Evolutionary conservation across 2,113 vertebrate species (phyloP).

Genomic region (Athene cunicularia): DNA sequence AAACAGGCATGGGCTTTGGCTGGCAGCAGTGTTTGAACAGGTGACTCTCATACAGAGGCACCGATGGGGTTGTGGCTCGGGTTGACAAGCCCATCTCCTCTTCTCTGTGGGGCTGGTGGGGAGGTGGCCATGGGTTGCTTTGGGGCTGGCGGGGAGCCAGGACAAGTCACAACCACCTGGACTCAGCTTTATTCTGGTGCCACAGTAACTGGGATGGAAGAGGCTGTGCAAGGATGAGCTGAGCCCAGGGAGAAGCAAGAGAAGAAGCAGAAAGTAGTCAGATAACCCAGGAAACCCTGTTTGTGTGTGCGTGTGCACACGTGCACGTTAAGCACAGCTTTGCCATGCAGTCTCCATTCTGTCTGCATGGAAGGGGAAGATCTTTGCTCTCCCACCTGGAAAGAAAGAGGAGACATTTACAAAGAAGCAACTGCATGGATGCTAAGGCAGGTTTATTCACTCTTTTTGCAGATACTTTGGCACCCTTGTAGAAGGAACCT

Average conservation of each 20-base stretch:
- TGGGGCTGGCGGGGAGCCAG: background rate
- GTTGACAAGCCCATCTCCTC: background rate
- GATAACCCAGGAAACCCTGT: background rate
- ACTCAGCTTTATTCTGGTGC: background rate
- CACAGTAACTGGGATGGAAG: background rate
- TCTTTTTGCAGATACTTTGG: background rate
- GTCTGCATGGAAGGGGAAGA: background rate
- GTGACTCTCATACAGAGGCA: background rate
- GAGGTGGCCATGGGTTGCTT: accelerated
- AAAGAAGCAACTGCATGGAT: background rate
- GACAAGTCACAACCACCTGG: background rate
- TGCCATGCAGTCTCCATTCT: background rate
- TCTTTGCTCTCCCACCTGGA: background rate
- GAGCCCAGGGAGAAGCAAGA: background rate
- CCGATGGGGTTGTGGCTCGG: accelerated
- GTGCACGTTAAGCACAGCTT: background rate
- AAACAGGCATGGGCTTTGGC: background rate
- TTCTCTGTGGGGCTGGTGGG: background rate
- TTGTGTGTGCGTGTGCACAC: background rate
- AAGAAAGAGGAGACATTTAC: background rate
- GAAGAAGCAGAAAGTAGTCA: background rate
- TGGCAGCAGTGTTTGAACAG: background rate
- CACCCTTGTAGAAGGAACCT: background rate
- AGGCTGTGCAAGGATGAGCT: background rate
- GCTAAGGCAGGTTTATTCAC: background rate